Percentiles rank a stretch among this genome's conserved stretches.
These are phyloP conservation scores for Corvus cornix DNA, from an alignment of 2,113 vertebrate genomes.

Conservation along the genomic window DNA sequence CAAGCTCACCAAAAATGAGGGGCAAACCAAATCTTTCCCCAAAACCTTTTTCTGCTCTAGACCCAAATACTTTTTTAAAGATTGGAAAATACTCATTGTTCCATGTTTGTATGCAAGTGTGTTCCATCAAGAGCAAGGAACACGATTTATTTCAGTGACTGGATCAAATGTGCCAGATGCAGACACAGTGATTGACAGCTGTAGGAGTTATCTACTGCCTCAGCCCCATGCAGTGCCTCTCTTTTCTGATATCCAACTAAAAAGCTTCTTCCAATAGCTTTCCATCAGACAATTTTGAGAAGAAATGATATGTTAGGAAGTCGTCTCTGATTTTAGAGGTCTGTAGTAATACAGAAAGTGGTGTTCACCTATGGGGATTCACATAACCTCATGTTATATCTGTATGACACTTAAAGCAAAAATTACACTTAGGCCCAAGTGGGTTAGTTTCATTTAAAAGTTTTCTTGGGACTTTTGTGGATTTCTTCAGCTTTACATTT, in stretches of 20 bases:
- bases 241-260: neutral
- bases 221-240: neutral
- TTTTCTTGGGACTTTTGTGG: neutral
- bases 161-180: neutral
- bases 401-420: neutral
- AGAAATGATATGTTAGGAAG: neutral
- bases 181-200: neutral
- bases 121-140: neutral
- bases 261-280: neutral
- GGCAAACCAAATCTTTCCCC: neutral
- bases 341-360: neutral
- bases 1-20: neutral
- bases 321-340: neutral
- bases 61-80: neutral
- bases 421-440: neutral
- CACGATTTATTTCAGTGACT: neutral
- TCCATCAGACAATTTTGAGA: neutral
- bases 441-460: neutral
- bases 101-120: neutral
- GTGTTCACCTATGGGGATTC: neutral
- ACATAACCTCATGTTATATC: neutral
- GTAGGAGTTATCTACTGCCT: neutral
- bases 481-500: neutral
- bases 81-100: neutral
- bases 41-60: neutral